These are phyloP conservation scores for Tursiops truncatus DNA, from an alignment of 2,113 vertebrate genomes.

Conservation along the genomic window DNA sequence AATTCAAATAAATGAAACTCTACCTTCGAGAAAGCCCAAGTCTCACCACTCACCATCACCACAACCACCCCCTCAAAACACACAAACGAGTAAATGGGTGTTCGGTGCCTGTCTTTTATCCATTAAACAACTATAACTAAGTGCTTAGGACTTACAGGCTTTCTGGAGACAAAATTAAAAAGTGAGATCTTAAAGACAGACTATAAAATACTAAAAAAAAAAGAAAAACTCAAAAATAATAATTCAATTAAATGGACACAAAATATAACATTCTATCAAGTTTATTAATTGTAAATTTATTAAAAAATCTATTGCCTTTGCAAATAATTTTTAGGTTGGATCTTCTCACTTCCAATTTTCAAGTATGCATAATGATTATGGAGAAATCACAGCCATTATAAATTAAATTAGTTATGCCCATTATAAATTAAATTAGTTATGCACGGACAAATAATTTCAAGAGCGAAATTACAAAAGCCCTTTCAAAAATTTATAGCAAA, in stretches of 20 bases:
- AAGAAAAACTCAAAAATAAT: neutral
- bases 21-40: constrained; percentile 14
- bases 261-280: constrained; percentile 13
- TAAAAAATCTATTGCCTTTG: constrained; percentile 17
- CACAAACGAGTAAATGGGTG: neutral
- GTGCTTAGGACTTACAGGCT: neutral
- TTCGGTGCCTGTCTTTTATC: neutral
- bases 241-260: constrained; percentile 16
- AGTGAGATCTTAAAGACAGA: constrained; percentile 12
- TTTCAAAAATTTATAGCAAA: constrained; percentile 68
- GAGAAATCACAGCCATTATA: constrained; percentile 57
- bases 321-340: constrained; percentile 39
- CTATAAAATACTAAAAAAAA: constrained; percentile 23
- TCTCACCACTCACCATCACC: neutral
- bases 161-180: constrained; percentile 47
- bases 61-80: neutral
- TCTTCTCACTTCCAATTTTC: neutral
- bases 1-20: constrained; percentile 49
- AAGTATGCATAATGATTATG: constrained; percentile 35
- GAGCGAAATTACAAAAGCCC: constrained; percentile 57
- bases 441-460: constrained; percentile 56
- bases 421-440: constrained; percentile 58
- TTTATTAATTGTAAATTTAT: constrained; percentile 32
- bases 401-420: constrained; percentile 52
- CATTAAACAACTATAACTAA: neutral